Conservation (phyloP, 92 coral and sea anemone species). For the Parazoanthus darwini region DNA sequence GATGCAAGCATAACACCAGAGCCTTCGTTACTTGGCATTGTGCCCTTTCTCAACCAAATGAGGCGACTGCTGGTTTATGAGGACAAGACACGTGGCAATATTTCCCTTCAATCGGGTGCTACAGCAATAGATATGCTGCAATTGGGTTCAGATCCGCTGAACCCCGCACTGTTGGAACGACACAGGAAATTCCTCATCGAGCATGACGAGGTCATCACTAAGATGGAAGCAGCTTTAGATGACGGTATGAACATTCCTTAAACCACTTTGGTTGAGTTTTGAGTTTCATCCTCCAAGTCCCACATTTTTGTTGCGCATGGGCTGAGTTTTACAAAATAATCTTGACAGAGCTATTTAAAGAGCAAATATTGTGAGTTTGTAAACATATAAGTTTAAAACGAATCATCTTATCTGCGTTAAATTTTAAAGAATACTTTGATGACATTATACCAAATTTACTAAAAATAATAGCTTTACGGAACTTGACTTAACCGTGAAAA, state of each 20-base stretch:
- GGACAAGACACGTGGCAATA: slow-evolving; percentile 31
- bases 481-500: too few relatives aligned
- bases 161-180: slow-evolving; percentile 58
- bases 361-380: too few relatives aligned
- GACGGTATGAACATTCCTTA: slow-evolving; percentile 44
- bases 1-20: slow-evolving; percentile 26
- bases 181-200: slow-evolving; percentile 47
- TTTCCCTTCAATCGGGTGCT: slow-evolving; percentile 43
- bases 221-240: slow-evolving; percentile 79
- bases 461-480: too few relatives aligned
- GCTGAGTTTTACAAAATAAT: too few relatives aligned
- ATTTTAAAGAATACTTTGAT: too few relatives aligned
- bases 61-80: slow-evolving; percentile 49
- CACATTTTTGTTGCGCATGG: not conserved
- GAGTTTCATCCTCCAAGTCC: not conserved
- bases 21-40: slow-evolving; percentile 55
- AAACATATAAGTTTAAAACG: too few relatives aligned
- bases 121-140: slow-evolving; percentile 65
- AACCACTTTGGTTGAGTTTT: not conserved
- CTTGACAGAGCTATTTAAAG: too few relatives aligned
- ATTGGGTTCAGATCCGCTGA: slow-evolving; percentile 63
- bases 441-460: too few relatives aligned
- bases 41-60: slow-evolving; percentile 56
- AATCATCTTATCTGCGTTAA: too few relatives aligned
- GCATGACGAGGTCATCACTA: slow-evolving; percentile 64